phyloP scores from a whole-genome alignment of 2,113 vertebrate genomes.

The Phalacrocorax carbo region DNA sequence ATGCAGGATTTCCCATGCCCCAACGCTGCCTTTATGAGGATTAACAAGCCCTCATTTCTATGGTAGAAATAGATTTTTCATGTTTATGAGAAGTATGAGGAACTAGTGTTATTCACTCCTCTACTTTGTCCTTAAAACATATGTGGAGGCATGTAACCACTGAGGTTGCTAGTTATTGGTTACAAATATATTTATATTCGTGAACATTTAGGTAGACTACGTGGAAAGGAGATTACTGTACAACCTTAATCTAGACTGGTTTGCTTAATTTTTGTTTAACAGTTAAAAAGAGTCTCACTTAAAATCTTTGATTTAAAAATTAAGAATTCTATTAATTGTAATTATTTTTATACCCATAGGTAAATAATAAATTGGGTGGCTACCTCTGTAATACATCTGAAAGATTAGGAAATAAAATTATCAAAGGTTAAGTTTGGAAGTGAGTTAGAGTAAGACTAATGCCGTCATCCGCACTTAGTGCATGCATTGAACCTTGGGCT shows the following conservation, averaged over 20 bases:
- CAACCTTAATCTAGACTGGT: not conserved
- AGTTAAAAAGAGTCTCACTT: not conserved
- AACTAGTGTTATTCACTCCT: not conserved
- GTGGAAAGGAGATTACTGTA: not conserved
- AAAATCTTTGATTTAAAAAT: not conserved
- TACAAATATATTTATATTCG: not conserved
- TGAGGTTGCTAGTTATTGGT: not conserved
- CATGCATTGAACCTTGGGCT: not conserved
- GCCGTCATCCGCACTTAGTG: not conserved
- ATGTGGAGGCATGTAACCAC: not conserved
- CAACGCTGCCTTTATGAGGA: not conserved
- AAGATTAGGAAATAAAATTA: not conserved
- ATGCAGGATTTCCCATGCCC: not conserved
- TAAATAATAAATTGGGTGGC: not conserved
- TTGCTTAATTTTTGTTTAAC: not conserved
- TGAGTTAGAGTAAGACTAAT: not conserved
- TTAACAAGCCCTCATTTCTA: not conserved
- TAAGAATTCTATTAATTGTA: not conserved
- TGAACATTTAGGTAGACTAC: not conserved
- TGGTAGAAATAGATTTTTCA: not conserved
- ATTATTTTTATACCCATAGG: not conserved
- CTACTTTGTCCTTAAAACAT: not conserved
- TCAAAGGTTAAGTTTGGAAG: not conserved
- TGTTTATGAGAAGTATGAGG: not conserved
- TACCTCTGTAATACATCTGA: not conserved